phyloP scores from a whole-genome alignment of 2,113 vertebrate genomes.

The Campylomormyrus tamandua region DNA sequence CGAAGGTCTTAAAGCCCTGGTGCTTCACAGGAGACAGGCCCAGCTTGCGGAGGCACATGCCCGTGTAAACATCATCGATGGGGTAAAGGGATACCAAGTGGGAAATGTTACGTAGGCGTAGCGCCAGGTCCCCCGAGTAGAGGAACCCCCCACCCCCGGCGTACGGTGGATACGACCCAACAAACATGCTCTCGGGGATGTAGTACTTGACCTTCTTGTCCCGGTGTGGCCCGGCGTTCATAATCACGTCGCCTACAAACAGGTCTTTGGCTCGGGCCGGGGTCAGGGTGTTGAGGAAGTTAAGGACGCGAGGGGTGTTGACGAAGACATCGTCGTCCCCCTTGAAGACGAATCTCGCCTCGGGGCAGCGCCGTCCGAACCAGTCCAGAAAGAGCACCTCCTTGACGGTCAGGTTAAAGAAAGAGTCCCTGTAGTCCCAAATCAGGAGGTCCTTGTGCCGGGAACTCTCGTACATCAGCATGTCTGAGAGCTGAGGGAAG shows the following conservation, averaged over 20 bases:
- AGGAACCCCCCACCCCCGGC: conserved; percentile 82
- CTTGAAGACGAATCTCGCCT: conserved; percentile 73
- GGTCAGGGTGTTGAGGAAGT: conserved; percentile 72
- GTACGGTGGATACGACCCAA: conserved; percentile 74
- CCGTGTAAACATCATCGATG: conserved; percentile 89
- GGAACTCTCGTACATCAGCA: conserved; percentile 75
- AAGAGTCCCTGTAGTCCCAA: conserved; percentile 87
- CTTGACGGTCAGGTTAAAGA: conserved; percentile 90
- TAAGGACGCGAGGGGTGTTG: conserved; percentile 77
- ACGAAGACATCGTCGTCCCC: conserved; percentile 91
- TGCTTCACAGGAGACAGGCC: conserved; percentile 80
- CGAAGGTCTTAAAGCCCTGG: conserved; percentile 81
- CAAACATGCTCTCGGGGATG: conserved; percentile 82
- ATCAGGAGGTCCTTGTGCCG: conserved; percentile 76
- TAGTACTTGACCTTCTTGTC: conserved; percentile 81
- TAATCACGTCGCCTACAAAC: conserved; percentile 85
- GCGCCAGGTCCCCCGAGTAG: conserved; percentile 71
- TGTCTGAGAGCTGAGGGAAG: conserved; percentile 70
- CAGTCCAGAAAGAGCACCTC: conserved; percentile 89
- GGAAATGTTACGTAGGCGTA: conserved; percentile 63
- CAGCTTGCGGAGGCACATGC: conserved; percentile 88
- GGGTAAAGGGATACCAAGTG: conserved; percentile 73
- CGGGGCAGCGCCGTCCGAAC: conserved; percentile 71
- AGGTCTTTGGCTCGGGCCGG: conserved; percentile 69
- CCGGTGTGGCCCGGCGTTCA: conserved; percentile 75